phyloP scores from a whole-genome alignment of 2,113 vertebrate species.

The Ceratotherium simum region DNA sequence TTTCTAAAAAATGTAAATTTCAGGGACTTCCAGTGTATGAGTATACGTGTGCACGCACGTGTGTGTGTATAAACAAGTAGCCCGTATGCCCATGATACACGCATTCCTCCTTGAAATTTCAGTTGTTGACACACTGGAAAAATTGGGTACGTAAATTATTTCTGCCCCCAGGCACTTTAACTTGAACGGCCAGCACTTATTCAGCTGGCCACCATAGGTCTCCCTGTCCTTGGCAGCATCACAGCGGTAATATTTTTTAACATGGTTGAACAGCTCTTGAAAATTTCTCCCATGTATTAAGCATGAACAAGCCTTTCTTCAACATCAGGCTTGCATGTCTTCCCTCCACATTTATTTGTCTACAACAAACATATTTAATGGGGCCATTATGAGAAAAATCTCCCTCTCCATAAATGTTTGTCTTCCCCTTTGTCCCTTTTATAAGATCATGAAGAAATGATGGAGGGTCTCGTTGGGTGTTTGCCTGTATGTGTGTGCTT shows the following conservation, averaged over 20 bases:
- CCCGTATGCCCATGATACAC: slow-evolving; percentile 4
- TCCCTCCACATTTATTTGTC: slow-evolving; percentile 83
- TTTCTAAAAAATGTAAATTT: neutral
- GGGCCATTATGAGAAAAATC: slow-evolving; percentile 79
- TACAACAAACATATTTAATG: slow-evolving; percentile 83
- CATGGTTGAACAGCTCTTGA: slow-evolving; percentile 84
- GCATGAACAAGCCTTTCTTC: slow-evolving; percentile 79
- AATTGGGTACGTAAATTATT: slow-evolving; percentile 80
- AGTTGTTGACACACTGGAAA: slow-evolving; percentile 78
- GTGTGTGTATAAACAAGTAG: slow-evolving; percentile 52
- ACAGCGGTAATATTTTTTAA: slow-evolving; percentile 85
- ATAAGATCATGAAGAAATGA: slow-evolving; percentile 72
- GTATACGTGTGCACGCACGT: rapidly evolving
- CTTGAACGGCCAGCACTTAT: slow-evolving; percentile 69
- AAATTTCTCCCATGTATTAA: slow-evolving; percentile 83
- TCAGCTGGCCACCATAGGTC: slow-evolving; percentile 76
- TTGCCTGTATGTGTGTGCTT: neutral
- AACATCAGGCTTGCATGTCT: slow-evolving; percentile 72
- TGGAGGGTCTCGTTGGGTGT: slow-evolving; percentile 64
- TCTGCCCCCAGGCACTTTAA: slow-evolving; percentile 76
- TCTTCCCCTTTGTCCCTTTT: slow-evolving; percentile 82
- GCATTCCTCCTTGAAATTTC: slow-evolving; percentile 75
- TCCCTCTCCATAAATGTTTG: slow-evolving; percentile 84
- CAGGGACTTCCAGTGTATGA: slow-evolving; percentile 11
- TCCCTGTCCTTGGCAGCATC: slow-evolving; percentile 83